Evolutionary conservation across 2,797 vertebrate genomes (phyloP).

Genomic region (Scarus forsteni): DNA sequence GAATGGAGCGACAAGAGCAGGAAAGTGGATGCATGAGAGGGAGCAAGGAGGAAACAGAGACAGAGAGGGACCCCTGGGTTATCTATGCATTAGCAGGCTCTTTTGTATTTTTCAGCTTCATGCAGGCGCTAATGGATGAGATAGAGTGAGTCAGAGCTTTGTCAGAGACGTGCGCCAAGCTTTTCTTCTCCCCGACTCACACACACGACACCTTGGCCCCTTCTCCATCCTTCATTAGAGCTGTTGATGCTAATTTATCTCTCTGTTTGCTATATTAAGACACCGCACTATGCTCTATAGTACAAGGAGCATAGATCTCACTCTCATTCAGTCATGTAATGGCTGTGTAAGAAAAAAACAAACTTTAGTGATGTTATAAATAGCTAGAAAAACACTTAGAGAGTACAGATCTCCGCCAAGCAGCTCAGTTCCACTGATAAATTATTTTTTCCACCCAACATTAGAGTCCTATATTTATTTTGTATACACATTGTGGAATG

Average conservation of each 20-base stretch:
- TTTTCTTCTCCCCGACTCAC: constrained; percentile 60
- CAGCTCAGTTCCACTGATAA: too few relatives aligned
- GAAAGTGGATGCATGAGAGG: constrained; percentile 38
- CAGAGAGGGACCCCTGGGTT: constrained; percentile 64
- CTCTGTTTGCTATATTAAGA: constrained; percentile 52
- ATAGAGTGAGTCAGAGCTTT: constrained; percentile 74
- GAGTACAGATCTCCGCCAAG: too few relatives aligned
- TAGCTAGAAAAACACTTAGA: too few relatives aligned
- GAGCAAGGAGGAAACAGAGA: constrained; percentile 26
- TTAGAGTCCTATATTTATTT: too few relatives aligned
- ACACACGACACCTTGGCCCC: constrained; percentile 49
- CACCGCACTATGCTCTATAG: constrained; percentile 27
- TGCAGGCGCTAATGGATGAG: constrained; percentile 76
- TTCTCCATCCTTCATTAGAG: constrained; percentile 51
- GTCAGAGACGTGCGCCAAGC: constrained; percentile 41
- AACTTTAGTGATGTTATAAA: not conserved
- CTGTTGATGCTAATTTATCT: constrained; percentile 62
- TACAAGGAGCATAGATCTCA: not conserved
- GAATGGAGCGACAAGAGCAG: constrained; percentile 10
- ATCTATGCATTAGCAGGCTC: constrained; percentile 75
- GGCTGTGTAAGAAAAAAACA: not conserved
- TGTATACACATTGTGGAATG: too few relatives aligned
- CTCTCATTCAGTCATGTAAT: not conserved
- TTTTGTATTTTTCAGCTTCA: constrained; percentile 65
- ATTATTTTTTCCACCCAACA: too few relatives aligned